phyloP scores from a whole-genome alignment of 1,140 invertebrate genomes.

The Pteromalus puparum region DNA sequence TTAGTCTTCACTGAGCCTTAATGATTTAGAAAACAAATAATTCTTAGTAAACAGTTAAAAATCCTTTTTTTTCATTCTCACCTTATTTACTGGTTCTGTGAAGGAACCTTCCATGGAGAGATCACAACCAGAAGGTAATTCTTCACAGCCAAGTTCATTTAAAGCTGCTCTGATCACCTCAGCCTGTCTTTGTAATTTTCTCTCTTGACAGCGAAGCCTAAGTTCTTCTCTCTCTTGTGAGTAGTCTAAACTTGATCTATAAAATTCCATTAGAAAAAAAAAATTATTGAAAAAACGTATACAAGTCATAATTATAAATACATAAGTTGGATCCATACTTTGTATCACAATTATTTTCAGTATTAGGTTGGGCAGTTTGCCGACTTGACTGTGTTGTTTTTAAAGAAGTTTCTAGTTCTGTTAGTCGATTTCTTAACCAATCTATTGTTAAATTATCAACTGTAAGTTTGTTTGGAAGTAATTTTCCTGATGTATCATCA shows the following conservation, averaged over 20 bases:
- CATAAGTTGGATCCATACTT: constrained; percentile 57
- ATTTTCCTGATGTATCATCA: constrained; percentile 87
- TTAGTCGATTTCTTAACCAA: constrained; percentile 85
- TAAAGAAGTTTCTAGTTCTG: constrained; percentile 82
- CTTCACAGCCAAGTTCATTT: constrained; percentile 89
- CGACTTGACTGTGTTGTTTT: constrained; percentile 69
- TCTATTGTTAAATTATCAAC: constrained; percentile 94
- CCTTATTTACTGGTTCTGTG: constrained; percentile 67
- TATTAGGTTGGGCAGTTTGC: constrained; percentile 63
- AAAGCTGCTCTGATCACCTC: constrained; percentile 89
- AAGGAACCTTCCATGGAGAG: constrained; percentile 79
- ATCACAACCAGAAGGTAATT: constrained; percentile 90
- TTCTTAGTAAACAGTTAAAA: neutral
- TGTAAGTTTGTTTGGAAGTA: constrained; percentile 88
- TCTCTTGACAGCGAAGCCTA: constrained; percentile 85
- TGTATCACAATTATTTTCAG: constrained; percentile 68
- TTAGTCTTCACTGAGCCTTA: neutral
- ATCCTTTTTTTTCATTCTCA: constrained; percentile 42
- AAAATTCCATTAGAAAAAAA: constrained; percentile 25
- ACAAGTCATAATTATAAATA: neutral
- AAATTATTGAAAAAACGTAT: constrained; percentile 42
- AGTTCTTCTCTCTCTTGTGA: constrained; percentile 76
- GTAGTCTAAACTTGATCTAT: constrained; percentile 67
- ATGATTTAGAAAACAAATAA: neutral
- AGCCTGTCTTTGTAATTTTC: constrained; percentile 86